Conservation (phyloP, 2,888 invertebrate species). For the Drosophila merina region DNA sequence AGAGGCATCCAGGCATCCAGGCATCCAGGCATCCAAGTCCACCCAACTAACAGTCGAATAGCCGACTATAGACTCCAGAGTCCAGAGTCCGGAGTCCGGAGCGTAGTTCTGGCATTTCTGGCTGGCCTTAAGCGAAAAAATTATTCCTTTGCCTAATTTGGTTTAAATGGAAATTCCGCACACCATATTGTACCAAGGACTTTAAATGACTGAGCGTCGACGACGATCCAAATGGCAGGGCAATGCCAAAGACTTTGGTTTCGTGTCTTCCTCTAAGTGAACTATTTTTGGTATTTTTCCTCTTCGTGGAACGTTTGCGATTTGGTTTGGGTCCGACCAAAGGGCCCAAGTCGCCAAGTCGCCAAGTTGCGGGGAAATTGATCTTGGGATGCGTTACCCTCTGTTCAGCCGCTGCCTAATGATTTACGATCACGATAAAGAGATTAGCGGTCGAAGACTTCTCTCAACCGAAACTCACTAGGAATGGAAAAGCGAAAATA, state of each 20-base stretch:
- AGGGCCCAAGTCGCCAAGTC: slow-evolving; percentile 9
- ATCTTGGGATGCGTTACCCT: slow-evolving; percentile 29
- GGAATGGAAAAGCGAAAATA: slow-evolving; percentile 27
- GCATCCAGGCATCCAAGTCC: slow-evolving; percentile 35
- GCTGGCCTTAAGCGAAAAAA: slow-evolving; percentile 66
- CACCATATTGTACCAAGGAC: slow-evolving; percentile 78
- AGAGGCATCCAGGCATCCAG: slow-evolving; percentile 32
- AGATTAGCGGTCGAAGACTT: slow-evolving; percentile 33
- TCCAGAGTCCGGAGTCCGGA: slow-evolving; percentile 32
- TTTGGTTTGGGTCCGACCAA: slow-evolving; percentile 23
- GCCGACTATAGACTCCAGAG: slow-evolving; percentile 4
- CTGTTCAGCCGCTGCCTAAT: slow-evolving; percentile 33
- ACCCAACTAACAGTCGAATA: slow-evolving; percentile 4
- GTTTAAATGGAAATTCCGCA: slow-evolving; percentile 82
- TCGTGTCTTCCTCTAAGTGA: slow-evolving; percentile 49
- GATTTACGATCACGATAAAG: slow-evolving; percentile 53
- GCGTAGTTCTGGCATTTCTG: slow-evolving; percentile 60
- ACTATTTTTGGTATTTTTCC: slow-evolving; percentile 64
- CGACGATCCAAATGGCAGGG: slow-evolving; percentile 41
- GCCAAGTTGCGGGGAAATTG: slow-evolving; percentile 12
- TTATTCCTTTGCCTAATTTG: slow-evolving; percentile 79
- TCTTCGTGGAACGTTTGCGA: slow-evolving; percentile 28
- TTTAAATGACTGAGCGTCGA: slow-evolving; percentile 68
- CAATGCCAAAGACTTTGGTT: slow-evolving; percentile 39
- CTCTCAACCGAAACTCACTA: not conserved